These are phyloP conservation scores for Archivesica marissinica DNA, from an alignment of 1,140 invertebrate species.

Conservation along the genomic window DNA sequence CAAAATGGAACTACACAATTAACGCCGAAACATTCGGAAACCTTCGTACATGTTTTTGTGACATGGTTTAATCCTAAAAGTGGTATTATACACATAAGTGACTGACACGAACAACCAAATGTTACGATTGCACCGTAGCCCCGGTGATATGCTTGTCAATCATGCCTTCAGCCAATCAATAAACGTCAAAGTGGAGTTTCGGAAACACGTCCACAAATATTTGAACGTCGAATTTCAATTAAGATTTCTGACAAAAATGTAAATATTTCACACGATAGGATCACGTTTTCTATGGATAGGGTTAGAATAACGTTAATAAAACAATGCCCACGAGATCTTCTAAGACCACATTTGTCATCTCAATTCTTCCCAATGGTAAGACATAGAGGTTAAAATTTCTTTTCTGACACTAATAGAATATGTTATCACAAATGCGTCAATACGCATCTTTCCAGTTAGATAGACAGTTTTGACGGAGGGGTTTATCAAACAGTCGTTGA, in stretches of 20 bases:
- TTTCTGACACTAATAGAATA: too few relatives aligned
- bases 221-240: constrained; percentile 19
- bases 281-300: background rate
- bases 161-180: background rate
- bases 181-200: background rate
- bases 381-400: too few relatives aligned
- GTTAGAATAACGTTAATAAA: too few relatives aligned
- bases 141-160: background rate
- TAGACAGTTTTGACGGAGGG: too few relatives aligned
- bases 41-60: background rate
- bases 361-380: too few relatives aligned
- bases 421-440: too few relatives aligned
- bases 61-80: background rate
- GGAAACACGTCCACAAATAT: background rate
- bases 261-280: constrained; percentile 5
- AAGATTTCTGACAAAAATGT: background rate
- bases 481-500: too few relatives aligned
- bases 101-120: background rate
- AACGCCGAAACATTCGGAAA: background rate
- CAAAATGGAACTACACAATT: background rate
- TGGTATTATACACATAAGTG: background rate
- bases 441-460: too few relatives aligned
- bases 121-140: background rate
- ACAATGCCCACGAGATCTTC: too few relatives aligned
- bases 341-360: too few relatives aligned